A percentile compares a stretch with the other conserved stretches of the same genome.
phyloP scores from a whole-genome alignment of 2,113 vertebrate species.

The Lipophrys pholis region DNA sequence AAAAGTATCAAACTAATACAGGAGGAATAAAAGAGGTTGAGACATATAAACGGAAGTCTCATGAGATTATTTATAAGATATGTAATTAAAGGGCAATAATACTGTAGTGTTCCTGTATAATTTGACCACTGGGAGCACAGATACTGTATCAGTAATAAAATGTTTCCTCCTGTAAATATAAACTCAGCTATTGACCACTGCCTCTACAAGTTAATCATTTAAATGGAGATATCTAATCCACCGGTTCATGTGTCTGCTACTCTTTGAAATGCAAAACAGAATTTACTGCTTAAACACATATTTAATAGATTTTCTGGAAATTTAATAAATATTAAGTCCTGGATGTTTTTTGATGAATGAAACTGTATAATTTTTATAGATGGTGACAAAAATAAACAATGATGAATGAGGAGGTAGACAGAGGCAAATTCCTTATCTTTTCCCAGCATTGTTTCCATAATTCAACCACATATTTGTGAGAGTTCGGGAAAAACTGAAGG shows the following conservation, averaged over 20 bases:
- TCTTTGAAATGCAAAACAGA: constrained; percentile 21
- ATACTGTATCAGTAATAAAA: constrained; percentile 7
- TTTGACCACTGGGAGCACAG: background rate
- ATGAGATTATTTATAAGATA: no score
- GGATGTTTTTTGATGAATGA: constrained; percentile 25
- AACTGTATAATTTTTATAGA: constrained; percentile 37
- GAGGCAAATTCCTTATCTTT: constrained; percentile 41
- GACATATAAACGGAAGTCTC: no score
- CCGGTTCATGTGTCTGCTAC: constrained; percentile 29
- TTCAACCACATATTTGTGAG: constrained; percentile 40
- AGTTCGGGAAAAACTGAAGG: constrained; percentile 36
- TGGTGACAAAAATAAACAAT: constrained; percentile 37
- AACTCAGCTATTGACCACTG: background rate
- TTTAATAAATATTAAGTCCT: constrained; percentile 31
- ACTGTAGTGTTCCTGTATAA: background rate
- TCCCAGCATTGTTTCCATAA: constrained; percentile 42
- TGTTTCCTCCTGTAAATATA: constrained; percentile 14
- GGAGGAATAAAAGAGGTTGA: no score
- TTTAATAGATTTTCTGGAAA: constrained; percentile 47
- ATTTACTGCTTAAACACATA: constrained; percentile 47
- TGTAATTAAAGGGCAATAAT: no score
- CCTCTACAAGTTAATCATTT: constrained; percentile 9
- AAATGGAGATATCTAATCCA: constrained; percentile 18
- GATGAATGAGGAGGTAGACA: constrained; percentile 48
- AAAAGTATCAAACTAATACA: no score